Conservation (phyloP, 2,888 invertebrate species). For the Mimachlamys varia region DNA sequence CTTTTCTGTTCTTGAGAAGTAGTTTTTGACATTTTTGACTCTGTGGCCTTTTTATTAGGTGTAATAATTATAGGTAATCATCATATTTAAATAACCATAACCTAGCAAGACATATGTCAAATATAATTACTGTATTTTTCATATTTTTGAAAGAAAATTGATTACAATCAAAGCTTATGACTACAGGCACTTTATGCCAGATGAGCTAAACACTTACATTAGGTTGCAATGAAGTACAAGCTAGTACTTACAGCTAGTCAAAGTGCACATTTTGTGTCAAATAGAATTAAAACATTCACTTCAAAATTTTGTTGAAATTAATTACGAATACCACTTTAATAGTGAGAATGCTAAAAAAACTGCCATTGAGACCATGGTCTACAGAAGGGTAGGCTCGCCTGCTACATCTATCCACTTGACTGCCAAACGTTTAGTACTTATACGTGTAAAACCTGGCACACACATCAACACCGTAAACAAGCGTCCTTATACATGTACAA, state of each 20-base stretch:
- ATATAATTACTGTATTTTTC: no score
- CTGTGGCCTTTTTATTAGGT: no score
- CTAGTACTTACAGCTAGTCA: background rate
- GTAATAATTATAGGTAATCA: no score
- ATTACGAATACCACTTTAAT: no score
- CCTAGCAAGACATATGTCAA: no score
- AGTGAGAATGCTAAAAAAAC: no score
- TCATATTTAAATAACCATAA: background rate
- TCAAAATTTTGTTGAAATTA: background rate
- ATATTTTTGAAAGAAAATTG: background rate
- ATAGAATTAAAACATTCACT: background rate
- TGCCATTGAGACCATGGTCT: background rate
- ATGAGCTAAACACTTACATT: background rate
- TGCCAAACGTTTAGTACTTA: background rate
- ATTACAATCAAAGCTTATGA: background rate
- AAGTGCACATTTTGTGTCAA: background rate
- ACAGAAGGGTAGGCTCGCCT: background rate
- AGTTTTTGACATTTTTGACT: no score
- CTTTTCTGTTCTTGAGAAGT: no score
- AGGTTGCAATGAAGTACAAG: background rate
- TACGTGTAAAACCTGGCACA: conserved; percentile 17
- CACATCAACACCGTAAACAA: background rate
- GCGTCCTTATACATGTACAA: background rate
- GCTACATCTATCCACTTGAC: background rate
- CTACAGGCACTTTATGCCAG: background rate